Conservation (phyloP, 2,113 vertebrate species). For the Microtus richardsoni region DNA sequence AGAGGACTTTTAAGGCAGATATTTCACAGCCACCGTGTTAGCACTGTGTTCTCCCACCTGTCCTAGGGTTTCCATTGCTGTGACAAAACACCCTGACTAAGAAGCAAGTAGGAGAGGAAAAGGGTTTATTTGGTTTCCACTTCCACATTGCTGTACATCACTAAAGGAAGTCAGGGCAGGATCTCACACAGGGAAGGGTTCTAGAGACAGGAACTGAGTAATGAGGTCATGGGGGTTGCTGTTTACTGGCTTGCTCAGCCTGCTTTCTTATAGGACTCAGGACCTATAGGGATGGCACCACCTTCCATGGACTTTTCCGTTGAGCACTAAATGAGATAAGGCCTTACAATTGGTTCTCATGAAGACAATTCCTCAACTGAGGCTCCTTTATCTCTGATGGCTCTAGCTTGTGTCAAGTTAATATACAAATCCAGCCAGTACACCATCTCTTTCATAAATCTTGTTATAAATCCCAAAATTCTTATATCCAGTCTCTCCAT, state of each 20-base stretch:
- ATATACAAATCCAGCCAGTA: neutral
- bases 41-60: neutral
- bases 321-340: neutral
- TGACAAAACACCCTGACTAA: neutral
- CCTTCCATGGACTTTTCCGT: neutral
- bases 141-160: neutral
- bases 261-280: neutral
- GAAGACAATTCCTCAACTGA: neutral
- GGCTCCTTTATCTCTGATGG: neutral
- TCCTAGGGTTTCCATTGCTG: neutral
- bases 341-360: neutral
- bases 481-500: neutral
- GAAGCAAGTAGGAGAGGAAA: neutral
- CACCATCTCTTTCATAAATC: neutral
- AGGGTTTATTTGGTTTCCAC: neutral
- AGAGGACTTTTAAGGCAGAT: neutral
- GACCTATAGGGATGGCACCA: neutral
- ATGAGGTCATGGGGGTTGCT: neutral
- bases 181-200: neutral
- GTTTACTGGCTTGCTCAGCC: neutral
- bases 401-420: neutral
- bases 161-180: neutral
- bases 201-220: neutral
- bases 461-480: neutral
- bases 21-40: neutral